Percentiles rank a stretch among this genome's conserved stretches.
These are phyloP conservation scores for Lipophrys pholis DNA, from an alignment of 2,113 vertebrate genomes.

Conservation along the genomic window DNA sequence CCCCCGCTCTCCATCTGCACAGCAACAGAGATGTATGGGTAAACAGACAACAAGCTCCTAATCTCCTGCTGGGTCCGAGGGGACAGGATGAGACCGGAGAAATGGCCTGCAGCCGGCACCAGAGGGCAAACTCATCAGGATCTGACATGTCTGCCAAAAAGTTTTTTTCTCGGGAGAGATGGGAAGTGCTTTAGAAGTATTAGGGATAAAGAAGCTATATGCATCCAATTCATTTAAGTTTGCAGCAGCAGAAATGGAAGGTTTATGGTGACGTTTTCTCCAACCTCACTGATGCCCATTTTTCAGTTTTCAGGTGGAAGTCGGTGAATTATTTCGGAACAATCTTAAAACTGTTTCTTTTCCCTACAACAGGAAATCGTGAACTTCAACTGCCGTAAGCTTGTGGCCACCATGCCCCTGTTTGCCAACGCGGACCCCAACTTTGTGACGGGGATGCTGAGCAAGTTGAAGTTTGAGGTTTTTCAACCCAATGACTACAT, in stretches of 20 bases:
- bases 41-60: conserved; percentile 77
- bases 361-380: conserved; percentile 92
- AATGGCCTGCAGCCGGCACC: conserved; percentile 60
- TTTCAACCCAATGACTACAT: conserved; percentile 99
- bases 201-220: conserved; percentile 63
- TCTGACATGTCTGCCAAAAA: conserved; percentile 58
- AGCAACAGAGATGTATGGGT: conserved; percentile 71
- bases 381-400: conserved; percentile 97
- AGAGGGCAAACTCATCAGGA: conserved; percentile 74
- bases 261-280: conserved; percentile 29
- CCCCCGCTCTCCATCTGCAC: conserved; percentile 66
- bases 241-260: conserved; percentile 15
- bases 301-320: conserved; percentile 5
- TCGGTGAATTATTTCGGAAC: conserved; percentile 5
- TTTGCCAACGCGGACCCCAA: conserved; percentile 98
- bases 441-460: conserved; percentile 98
- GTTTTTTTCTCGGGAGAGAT: conserved; percentile 66
- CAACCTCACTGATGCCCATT: conserved; percentile 12
- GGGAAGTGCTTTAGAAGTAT: conserved; percentile 66
- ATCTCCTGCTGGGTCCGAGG: conserved; percentile 70
- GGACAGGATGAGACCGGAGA: conserved; percentile 69
- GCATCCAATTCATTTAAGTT: conserved; percentile 59
- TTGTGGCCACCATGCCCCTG: conserved; percentile 98
- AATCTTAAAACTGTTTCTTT: conserved; percentile 14
- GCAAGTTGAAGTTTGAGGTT: conserved; percentile 96